A percentile compares a stretch with the other conserved stretches of the same genome.
phyloP scores from a whole-genome alignment of 2,888 invertebrate genomes.

The Macrosoma leucophasiata region DNA sequence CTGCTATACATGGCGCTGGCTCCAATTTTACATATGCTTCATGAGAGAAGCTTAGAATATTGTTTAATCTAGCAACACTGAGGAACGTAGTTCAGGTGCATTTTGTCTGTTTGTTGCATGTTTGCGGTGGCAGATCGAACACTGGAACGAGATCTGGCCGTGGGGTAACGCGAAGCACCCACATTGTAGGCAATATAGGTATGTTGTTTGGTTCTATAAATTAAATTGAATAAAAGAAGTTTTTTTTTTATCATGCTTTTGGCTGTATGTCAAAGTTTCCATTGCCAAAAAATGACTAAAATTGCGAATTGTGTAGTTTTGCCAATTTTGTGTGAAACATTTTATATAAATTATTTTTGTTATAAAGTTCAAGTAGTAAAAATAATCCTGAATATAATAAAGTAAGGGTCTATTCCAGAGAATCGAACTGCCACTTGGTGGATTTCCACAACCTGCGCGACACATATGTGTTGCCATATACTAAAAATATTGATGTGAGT shows the following conservation, averaged over 20 bases:
- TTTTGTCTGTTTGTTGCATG: constrained; percentile 48
- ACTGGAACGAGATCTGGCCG: constrained; percentile 78
- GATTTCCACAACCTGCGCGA: constrained; percentile 44
- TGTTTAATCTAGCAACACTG: no score
- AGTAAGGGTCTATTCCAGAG: constrained; percentile 51
- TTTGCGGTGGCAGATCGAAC: constrained; percentile 77
- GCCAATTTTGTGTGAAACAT: not conserved
- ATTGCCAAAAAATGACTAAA: no score
- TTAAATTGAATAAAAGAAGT: not conserved
- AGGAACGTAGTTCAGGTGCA: no score
- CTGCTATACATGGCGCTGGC: no score
- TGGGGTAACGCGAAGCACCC: constrained; percentile 69
- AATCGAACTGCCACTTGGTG: constrained; percentile 72
- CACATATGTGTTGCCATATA: constrained; percentile 38
- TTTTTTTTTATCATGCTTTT: not conserved
- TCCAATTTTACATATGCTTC: no score
- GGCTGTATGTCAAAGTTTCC: no score
- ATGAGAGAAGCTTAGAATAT: constrained; percentile 22
- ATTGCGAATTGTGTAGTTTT: no score
- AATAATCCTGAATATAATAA: constrained; percentile 1
- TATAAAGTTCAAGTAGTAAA: not conserved
- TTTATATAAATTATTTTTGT: not conserved
- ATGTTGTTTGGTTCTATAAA: constrained; percentile 33
- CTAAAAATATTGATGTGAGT: constrained; percentile 48
- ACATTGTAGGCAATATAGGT: constrained; percentile 74